Percentiles rank a stretch among this genome's conserved stretches.
Conservation (phyloP, 2,888 invertebrate species). For the Stenotaenia linearis region DNA sequence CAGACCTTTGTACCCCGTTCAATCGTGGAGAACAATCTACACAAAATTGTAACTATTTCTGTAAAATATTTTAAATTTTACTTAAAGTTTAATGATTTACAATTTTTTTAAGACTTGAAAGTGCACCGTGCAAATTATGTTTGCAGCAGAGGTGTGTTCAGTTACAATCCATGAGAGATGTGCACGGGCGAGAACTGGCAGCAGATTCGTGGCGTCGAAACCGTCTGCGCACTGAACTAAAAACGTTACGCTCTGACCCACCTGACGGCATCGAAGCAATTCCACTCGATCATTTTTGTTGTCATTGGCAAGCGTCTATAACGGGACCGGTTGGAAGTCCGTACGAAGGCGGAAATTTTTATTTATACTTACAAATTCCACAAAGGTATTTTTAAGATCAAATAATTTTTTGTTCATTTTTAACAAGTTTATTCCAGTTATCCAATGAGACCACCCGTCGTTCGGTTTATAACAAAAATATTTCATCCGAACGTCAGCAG, state of each 20-base stretch:
- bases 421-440: constrained; percentile 53
- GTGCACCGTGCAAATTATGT: constrained; percentile 80
- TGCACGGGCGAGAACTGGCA: not conserved
- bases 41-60: constrained; percentile 50
- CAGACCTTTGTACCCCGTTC: constrained; percentile 62
- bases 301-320: constrained; percentile 91
- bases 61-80: not conserved
- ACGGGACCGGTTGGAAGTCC: constrained; percentile 87
- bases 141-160: constrained; percentile 74
- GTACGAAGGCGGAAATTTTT: constrained; percentile 89
- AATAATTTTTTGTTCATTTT: not conserved
- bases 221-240: constrained; percentile 69
- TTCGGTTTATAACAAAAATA: constrained; percentile 85
- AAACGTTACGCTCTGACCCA: constrained; percentile 58
- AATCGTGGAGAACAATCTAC: constrained; percentile 73
- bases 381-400: constrained; percentile 43
- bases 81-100: constrained; percentile 27
- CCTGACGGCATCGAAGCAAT: constrained; percentile 79
- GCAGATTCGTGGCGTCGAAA: constrained; percentile 66
- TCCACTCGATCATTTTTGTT: constrained; percentile 71
- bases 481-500: constrained; percentile 91
- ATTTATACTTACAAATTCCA: constrained; percentile 82
- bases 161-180: constrained; percentile 53
- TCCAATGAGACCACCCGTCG: constrained; percentile 85
- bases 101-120: constrained; percentile 65